These are phyloP conservation scores for Carcina quercana DNA, from an alignment of 2,888 invertebrate species.

Conservation along the genomic window DNA sequence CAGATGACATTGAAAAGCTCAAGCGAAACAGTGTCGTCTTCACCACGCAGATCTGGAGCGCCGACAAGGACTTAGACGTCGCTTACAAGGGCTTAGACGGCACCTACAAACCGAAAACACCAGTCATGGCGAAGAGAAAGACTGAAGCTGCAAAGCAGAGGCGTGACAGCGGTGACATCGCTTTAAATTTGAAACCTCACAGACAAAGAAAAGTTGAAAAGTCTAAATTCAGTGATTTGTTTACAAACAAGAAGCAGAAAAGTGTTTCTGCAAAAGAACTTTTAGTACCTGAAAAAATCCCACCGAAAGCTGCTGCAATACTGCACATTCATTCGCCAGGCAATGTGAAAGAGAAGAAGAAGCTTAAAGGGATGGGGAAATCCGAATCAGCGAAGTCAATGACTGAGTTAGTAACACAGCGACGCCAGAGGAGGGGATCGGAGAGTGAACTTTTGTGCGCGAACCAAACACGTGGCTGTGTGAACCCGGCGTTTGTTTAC, in stretches of 20 bases:
- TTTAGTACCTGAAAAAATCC: conserved; percentile 65
- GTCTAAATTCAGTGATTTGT: conserved; percentile 62
- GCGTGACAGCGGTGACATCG: conserved; percentile 60
- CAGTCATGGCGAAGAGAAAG: conserved; percentile 60
- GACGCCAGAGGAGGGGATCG: conserved; percentile 55
- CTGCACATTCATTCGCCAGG: conserved; percentile 72
- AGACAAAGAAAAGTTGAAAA: conserved; percentile 55
- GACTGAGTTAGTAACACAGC: conserved; percentile 37
- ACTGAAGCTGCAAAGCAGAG: conserved; percentile 43
- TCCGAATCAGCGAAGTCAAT: conserved; percentile 57
- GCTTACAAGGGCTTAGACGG: conserved; percentile 63
- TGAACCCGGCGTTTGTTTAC: conserved; percentile 65
- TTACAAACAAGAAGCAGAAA: conserved; percentile 62
- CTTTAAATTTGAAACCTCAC: conserved; percentile 55
- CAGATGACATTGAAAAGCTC: conserved; percentile 44
- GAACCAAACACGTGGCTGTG: conserved; percentile 46
- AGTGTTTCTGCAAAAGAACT: conserved; percentile 59
- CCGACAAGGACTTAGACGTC: conserved; percentile 56
- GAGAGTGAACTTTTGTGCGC: conserved; percentile 56
- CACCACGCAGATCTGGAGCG: conserved; percentile 51
- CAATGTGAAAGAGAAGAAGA: conserved; percentile 37
- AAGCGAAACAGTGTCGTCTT: conserved; percentile 54
- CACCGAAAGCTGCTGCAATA: conserved; percentile 77
- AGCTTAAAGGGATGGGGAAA: conserved; percentile 52
- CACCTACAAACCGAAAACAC: conserved; percentile 62